These are phyloP conservation scores for Pseudochirops corinnae DNA, from an alignment of 2,797 vertebrate genomes.

Conservation along the genomic window DNA sequence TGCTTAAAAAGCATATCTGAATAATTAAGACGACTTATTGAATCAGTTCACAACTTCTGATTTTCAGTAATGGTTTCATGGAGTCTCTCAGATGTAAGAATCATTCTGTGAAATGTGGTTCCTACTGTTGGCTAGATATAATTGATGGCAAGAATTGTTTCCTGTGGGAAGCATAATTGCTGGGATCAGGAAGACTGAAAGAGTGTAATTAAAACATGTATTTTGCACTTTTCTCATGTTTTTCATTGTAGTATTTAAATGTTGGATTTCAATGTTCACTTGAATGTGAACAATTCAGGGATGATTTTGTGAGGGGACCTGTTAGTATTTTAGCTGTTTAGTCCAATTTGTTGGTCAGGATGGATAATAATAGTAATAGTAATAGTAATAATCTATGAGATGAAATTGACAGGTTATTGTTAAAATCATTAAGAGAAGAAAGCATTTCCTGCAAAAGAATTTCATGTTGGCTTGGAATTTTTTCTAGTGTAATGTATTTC, in stretches of 20 bases:
- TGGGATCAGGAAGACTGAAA: slow-evolving; percentile 23
- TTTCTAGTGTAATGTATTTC: slow-evolving; percentile 16
- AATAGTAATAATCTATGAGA: background rate
- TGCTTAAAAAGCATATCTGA: background rate
- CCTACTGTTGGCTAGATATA: background rate
- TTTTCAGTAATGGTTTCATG: background rate
- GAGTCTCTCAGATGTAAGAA: slow-evolving; percentile 18
- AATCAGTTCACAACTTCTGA: background rate
- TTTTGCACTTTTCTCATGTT: slow-evolving; percentile 19
- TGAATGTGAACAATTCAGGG: background rate
- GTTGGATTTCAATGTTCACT: background rate
- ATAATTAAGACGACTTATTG: background rate
- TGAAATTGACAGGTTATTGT: background rate
- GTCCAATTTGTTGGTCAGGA: background rate
- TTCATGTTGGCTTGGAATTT: slow-evolving; percentile 19
- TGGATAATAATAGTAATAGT: background rate
- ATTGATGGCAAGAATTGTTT: background rate
- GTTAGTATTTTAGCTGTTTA: background rate
- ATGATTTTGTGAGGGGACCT: slow-evolving; percentile 13
- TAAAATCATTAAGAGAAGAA: background rate
- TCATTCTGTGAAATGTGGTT: background rate
- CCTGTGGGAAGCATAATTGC: background rate
- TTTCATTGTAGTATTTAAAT: background rate
- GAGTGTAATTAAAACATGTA: background rate
- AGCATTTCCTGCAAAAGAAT: slow-evolving; percentile 25